phyloP scores from a whole-genome alignment of 2,113 vertebrate species.

The Datnioides undecimradiatus region DNA sequence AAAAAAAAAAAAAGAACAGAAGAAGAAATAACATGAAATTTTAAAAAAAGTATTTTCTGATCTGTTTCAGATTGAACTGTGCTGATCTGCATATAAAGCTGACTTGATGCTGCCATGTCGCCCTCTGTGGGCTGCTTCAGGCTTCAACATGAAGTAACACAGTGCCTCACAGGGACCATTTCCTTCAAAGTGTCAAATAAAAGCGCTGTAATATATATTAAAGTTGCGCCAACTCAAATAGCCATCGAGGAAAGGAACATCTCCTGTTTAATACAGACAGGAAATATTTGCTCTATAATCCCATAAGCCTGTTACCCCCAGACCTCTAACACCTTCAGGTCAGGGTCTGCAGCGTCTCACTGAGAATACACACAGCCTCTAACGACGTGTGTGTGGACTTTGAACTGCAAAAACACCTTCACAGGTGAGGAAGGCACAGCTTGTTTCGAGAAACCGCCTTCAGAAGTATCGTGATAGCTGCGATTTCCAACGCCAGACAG shows the following conservation, averaged over 20 bases:
- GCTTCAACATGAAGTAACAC: not conserved
- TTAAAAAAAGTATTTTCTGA: not conserved
- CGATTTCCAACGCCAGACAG: not conserved
- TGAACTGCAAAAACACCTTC: not conserved
- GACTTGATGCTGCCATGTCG: constrained; percentile 54
- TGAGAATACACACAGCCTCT: not conserved
- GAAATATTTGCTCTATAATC: constrained; percentile 32
- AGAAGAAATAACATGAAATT: not conserved
- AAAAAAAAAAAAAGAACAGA: too few relatives aligned
- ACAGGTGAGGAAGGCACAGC: too few relatives aligned
- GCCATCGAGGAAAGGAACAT: not conserved
- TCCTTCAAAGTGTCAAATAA: not conserved
- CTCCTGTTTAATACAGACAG: constrained; percentile 12
- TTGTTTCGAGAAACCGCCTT: not conserved
- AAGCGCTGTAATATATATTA: not conserved
- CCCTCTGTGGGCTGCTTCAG: constrained; percentile 70
- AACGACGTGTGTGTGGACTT: not conserved
- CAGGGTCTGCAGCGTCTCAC: not conserved
- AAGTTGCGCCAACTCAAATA: not conserved
- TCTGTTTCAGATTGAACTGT: not conserved
- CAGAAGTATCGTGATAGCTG: not conserved
- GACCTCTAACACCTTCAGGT: not conserved
- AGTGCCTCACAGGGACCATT: not conserved
- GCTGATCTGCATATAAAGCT: not conserved
- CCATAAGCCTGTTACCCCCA: constrained; percentile 32